Evolutionary conservation across 1,140 invertebrate species (phyloP), one percentile per base, ranked within the genome.

Genomic region (Cydia fagiglandana): DNA sequence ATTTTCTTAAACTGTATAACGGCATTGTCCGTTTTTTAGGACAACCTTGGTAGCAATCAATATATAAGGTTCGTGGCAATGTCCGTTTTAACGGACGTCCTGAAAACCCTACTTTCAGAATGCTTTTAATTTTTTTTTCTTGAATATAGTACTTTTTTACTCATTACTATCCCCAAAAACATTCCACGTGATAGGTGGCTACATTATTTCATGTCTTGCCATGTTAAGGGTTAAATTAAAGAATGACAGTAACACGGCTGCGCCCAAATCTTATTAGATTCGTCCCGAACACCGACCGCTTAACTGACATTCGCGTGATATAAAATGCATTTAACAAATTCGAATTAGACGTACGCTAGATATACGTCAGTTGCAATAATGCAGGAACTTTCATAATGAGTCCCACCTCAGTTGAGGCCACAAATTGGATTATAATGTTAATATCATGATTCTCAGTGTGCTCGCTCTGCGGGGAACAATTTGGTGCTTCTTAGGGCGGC

Each of bases 371-470:
- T 85, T 90, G 88, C 86, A 88, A 85, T 88, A 89, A 87, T 87
- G 84, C 85, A 88, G 79, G 85, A 86, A 87, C 83, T 88, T 86
- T 79, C 84, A 84, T 90, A 90, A 91, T 89, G 87, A 89, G 89
- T 87, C 90, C 81, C 84, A 88, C 85, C 81, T 84, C 84, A 80
- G 82, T 79, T 84, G 84, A 83, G 81, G 78, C 85, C 87, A 76
- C 87, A 91, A 91, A 91, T 91, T 90, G 85, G 88, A 90, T 88
- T 91, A 91, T 90, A 91, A 91, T 88, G 86, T 90, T 90, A 89
- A 92, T 89, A 88, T 87, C 84, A 85, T 84, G 86, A 86, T 87
- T 86, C 80, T 78, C 80, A 81, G 82, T 77, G 64, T 78, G 75
- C 75, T 84, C 78, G 80, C 84, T 79, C 84, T 78, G 81, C 81